Evolutionary conservation across 2,888 invertebrate species (phyloP).

Genomic region (Biston stratarius): DNA sequence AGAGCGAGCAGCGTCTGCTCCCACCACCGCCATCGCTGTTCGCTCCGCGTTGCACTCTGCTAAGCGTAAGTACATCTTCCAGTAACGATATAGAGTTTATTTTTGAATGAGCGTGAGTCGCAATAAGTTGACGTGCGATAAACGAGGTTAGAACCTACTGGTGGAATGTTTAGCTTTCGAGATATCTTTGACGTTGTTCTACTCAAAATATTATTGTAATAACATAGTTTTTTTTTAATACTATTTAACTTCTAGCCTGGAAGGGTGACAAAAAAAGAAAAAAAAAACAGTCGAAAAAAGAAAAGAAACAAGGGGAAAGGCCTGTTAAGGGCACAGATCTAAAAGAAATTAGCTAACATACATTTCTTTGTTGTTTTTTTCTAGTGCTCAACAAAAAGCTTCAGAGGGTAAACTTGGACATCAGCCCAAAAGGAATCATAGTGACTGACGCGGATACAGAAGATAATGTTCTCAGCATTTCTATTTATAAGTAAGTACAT

Average conservation of each 20-base stretch:
- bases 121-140: slow-evolving; percentile 5
- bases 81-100: neutral
- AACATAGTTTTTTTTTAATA: too few relatives aligned
- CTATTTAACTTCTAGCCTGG: too few relatives aligned
- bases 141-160: too few relatives aligned
- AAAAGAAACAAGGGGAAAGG: too few relatives aligned
- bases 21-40: slow-evolving; percentile 93
- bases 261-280: too few relatives aligned
- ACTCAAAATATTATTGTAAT: too few relatives aligned
- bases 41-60: slow-evolving; percentile 91
- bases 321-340: too few relatives aligned
- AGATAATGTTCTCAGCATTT: slow-evolving; percentile 91
- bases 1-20: slow-evolving; percentile 91
- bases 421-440: slow-evolving; percentile 92
- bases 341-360: too few relatives aligned
- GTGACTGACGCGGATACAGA: slow-evolving; percentile 90
- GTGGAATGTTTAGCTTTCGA: too few relatives aligned
- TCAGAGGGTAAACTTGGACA: slow-evolving; percentile 89
- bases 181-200: neutral
- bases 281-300: too few relatives aligned
- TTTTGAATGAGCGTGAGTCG: neutral
- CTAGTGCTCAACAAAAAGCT: slow-evolving; percentile 85
- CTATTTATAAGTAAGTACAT: slow-evolving; percentile 91
- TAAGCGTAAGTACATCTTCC: slow-evolving; percentile 75
- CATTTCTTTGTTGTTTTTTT: slow-evolving; percentile 47